Base-by-base conservation (phyloP, 2,113 vertebrate species). In the Cyphomyrus discorhynchus region DNA sequence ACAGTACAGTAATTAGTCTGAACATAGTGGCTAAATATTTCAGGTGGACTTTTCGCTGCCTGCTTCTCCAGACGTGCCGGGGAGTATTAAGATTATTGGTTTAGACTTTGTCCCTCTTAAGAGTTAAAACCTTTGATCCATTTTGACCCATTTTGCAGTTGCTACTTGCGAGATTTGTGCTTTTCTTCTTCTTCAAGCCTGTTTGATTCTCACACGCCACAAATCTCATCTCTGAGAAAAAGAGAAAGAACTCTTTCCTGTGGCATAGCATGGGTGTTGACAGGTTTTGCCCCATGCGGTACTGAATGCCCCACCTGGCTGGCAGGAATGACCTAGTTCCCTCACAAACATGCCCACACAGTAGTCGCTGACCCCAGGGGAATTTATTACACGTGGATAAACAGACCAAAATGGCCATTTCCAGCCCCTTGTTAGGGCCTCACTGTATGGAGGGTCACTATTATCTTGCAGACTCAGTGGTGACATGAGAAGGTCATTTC, bases 1-100 rank as follows among this genome's bases (percentile, higher is more conserved):
- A 50, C 46, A 46, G 89, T 91, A 50, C n/a, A 39, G 89, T 92
- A 91, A 91, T 92, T 93, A 90, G 87, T 52, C 53, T 35, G 45
- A 88, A 56, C 17, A 82, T 15, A 56, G 52, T 9, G 50, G 27
- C 39, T 62, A 70, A 10, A 17, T 42, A 11, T 70, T 88, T 84
- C 46, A 80, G 27, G 87, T 46, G 86, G 49, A 35, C 42, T 56
- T 56, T 88, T 70, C 4, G 8, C 21, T 21, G 42, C 39, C 11
- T 31, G 53, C 86, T 10, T 88, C 39, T 88, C 35, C 31, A 27
- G 24, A 53, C 19, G 21, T 11, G 56, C 35, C 19, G 17, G 49
- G 21, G 42, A 86, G 49, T 86, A 52, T 74, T n/a, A 74, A 17
- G 39, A 39, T 66, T 62, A 62, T 62, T 66, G 52, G 56, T 62